phyloP scores from a whole-genome alignment of 2,113 vertebrate species.

The Ceyx cyanopectus region DNA sequence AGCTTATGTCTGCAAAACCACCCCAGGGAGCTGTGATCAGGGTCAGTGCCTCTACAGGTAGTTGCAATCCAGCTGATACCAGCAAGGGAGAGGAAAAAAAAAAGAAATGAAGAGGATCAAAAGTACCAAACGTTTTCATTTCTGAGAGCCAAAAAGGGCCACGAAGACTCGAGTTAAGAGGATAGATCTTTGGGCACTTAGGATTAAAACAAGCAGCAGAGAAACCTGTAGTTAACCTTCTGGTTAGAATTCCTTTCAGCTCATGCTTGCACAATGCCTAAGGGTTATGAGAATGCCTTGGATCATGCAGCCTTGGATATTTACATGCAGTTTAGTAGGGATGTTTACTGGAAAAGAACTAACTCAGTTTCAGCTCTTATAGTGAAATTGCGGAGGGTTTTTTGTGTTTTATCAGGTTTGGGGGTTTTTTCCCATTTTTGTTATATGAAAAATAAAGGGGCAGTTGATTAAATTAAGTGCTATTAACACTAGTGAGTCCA shows the following conservation, averaged over 20 bases:
- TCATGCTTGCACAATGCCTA: background rate
- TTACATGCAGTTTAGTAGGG: background rate
- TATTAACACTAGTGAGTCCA: background rate
- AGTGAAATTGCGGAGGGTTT: background rate
- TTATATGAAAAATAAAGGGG: background rate
- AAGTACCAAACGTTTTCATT: background rate
- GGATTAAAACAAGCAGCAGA: background rate
- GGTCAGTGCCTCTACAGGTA: background rate
- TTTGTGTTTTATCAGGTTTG: background rate
- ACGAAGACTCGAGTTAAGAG: background rate
- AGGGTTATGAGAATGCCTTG: background rate
- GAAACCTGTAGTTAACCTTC: background rate
- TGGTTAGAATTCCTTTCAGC: background rate
- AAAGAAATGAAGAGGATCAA: background rate
- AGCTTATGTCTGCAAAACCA: background rate
- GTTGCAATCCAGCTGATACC: background rate
- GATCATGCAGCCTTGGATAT: background rate
- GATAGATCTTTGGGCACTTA: background rate
- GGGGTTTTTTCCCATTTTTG: background rate
- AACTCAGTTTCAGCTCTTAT: background rate
- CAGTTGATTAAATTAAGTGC: background rate
- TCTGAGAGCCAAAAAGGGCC: background rate
- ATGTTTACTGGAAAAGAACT: background rate
- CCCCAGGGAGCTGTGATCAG: background rate
- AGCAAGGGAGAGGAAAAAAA: rapidly evolving